These are phyloP conservation scores for Macroteleia sp. DNA, from an alignment of 2,888 invertebrate genomes.

Conservation along the genomic window DNA sequence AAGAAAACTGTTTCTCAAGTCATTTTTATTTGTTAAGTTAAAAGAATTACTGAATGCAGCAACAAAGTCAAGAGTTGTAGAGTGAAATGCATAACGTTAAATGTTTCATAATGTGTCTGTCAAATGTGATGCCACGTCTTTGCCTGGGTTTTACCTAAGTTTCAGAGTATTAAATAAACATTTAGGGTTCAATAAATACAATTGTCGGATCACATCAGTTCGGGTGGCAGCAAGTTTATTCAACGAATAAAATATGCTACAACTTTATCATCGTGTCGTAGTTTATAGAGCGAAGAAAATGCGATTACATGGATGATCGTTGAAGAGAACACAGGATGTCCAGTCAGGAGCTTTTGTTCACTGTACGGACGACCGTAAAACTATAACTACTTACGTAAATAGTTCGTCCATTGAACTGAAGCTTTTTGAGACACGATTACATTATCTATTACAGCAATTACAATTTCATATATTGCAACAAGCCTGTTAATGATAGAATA, in stretches of 20 bases:
- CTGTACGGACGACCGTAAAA: constrained; percentile 46
- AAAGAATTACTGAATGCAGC: no score
- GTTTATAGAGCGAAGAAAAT: constrained; percentile 60
- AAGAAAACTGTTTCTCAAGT: no score
- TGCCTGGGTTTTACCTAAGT: no score
- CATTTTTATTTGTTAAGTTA: no score
- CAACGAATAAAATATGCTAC: constrained; percentile 48
- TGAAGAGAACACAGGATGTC: constrained; percentile 46
- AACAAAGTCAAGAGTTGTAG: no score
- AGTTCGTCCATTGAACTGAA: constrained; percentile 37
- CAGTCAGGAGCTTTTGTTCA: constrained; percentile 53
- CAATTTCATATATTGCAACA: constrained; percentile 2
- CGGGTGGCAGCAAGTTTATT: constrained; percentile 25
- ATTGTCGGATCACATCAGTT: constrained; percentile 1
- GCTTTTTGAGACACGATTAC: constrained; percentile 15
- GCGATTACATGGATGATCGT: constrained; percentile 58
- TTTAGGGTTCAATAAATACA: no score
- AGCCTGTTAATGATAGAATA: no score
- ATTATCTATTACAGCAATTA: constrained; percentile 14
- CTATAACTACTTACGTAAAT: constrained; percentile 56
- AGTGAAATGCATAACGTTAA: no score
- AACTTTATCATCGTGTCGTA: constrained; percentile 50
- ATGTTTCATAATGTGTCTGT: no score
- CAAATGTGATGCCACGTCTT: no score
- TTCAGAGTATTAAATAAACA: no score